A percentile compares a stretch with the other conserved stretches of the same genome.
Evolutionary conservation across 1,140 invertebrate genomes (phyloP).

Genomic region (Leguminivora glycinivorella): DNA sequence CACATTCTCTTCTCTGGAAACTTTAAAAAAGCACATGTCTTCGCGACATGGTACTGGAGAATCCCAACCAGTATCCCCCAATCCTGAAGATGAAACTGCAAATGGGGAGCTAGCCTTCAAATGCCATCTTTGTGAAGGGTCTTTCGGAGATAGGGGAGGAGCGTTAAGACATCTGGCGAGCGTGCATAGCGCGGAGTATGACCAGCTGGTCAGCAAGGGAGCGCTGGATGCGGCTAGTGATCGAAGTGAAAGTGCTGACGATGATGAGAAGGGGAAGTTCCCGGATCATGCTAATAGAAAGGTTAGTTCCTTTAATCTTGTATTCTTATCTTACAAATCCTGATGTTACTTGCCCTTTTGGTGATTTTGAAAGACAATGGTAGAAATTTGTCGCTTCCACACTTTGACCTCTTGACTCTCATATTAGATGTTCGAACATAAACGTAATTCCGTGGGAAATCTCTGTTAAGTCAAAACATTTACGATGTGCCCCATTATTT

Average conservation of each 20-base stretch:
- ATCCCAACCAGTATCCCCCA: conserved; percentile 66
- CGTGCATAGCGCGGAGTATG: conserved; percentile 85
- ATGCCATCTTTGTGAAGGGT: conserved; percentile 94
- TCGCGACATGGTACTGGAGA: conserved; percentile 82
- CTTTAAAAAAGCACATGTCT: conserved; percentile 87
- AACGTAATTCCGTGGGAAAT: too few relatives aligned
- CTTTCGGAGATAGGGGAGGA: conserved; percentile 87
- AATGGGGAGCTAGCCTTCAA: conserved; percentile 89
- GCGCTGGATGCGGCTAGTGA: conserved; percentile 85
- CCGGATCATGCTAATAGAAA: conserved; percentile 93
- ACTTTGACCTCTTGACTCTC: too few relatives aligned
- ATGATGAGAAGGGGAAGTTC: conserved; percentile 84
- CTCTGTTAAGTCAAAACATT: too few relatives aligned
- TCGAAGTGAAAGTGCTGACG: conserved; percentile 79
- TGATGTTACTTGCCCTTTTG: not conserved
- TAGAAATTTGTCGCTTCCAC: too few relatives aligned
- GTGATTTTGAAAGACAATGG: too few relatives aligned
- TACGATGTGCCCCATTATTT: too few relatives aligned
- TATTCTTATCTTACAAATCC: too few relatives aligned
- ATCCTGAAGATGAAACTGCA: conserved; percentile 68
- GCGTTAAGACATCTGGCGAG: conserved; percentile 90
- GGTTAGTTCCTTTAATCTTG: conserved; percentile 62
- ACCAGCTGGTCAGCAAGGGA: conserved; percentile 88
- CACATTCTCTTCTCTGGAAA: conserved; percentile 90
- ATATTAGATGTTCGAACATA: too few relatives aligned